Evolutionary conservation across 2,888 invertebrate genomes (phyloP).

Genomic region (Drosophila borealis): DNA sequence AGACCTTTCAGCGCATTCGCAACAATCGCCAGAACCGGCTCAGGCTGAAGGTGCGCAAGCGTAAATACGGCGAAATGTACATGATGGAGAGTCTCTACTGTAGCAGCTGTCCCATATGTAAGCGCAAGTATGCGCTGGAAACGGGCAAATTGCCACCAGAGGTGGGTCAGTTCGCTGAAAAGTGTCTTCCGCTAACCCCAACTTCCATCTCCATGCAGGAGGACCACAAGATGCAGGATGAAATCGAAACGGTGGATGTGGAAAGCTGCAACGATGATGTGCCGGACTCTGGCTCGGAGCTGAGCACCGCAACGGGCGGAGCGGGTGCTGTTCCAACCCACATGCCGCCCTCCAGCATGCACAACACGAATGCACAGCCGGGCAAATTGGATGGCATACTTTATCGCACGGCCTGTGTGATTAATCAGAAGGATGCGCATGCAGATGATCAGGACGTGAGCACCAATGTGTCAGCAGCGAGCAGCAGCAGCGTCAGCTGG

Average conservation of each 20-base stretch:
- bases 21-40: conserved; percentile 89
- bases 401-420: conserved; percentile 84
- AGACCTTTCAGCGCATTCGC: conserved; percentile 89
- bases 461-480: conserved; percentile 74
- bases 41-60: conserved; percentile 88
- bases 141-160: conserved; percentile 88
- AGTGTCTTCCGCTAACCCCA: no score
- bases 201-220: conserved; percentile 53
- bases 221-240: conserved; percentile 85
- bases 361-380: conserved; percentile 80
- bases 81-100: conserved; percentile 85
- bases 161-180: conserved; percentile 83
- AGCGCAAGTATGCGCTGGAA: conserved; percentile 84
- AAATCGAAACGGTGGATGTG: conserved; percentile 90
- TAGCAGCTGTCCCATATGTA: conserved; percentile 88
- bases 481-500: conserved; percentile 67
- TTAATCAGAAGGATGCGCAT: conserved; percentile 81
- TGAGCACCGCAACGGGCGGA: conserved; percentile 39
- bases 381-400: conserved; percentile 84
- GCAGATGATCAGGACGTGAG: conserved; percentile 81
- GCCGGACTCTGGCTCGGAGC: conserved; percentile 84
- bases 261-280: conserved; percentile 86
- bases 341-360: conserved; percentile 66
- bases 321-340: conserved; percentile 12
- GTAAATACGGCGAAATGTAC: conserved; percentile 87